Evolutionary conservation across 1,140 invertebrate genomes (phyloP), one percentile per base, ranked within the genome.

Genomic region (Drosophila ironensis): DNA sequence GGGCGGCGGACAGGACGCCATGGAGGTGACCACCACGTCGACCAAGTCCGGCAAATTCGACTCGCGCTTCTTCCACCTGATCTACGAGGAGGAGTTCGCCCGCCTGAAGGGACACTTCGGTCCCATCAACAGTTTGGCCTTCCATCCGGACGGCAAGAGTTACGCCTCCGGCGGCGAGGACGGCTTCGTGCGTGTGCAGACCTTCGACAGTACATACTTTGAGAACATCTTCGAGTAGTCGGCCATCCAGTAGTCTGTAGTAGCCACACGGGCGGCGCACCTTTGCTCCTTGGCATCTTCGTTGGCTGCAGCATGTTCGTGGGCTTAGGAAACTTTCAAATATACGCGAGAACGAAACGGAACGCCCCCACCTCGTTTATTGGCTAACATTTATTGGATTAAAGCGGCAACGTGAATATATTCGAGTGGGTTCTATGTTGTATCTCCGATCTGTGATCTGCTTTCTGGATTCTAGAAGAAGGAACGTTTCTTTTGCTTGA

Each of bases 41-140:
- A 94, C 98, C 0, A 93, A 96, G 73, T 94, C 97, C 52, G 99
- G 98, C 17, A 99, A 99, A 92, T 99, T 99, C 88, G 98, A 99
- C 90, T 97, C 98, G 2, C 93, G 98, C 38, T 98, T 99, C 91
- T 99, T 97, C 93, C 98, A 99, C 91, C 90, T 99, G 37, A 95
- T 99, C n/a, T 99, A 99, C 90, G 98, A 99, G 92, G 98, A 99
- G 91, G 99, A 99, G 91, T 99, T 99, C 91, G 98, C 95, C 0
- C 92, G 98, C 48, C 95, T 99, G 0, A 99, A 99, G 90, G 98
- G 98, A 42, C 99, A 99, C 92, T 99, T 99, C 89, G 99, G 99
- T 77, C 99, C 99, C 1, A 99, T 99, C 77, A 99, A 99, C 92
- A 98, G 97, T 90, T 93, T 99, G 47, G 96, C 96, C 37, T 99